phyloP scores from a whole-genome alignment of 2,888 invertebrate genomes.

The Cerceris rybyensis region DNA sequence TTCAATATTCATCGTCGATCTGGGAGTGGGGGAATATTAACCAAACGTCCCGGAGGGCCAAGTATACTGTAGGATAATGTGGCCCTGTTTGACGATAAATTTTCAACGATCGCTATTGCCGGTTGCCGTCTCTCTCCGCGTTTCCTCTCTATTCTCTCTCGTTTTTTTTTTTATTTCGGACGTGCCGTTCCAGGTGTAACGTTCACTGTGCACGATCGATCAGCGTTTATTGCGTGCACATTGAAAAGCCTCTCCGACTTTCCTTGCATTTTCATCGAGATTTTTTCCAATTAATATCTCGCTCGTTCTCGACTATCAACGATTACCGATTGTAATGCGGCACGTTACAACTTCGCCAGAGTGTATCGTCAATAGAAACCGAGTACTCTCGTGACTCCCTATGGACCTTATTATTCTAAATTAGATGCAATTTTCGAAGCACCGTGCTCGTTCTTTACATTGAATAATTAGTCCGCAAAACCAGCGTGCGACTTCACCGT shows the following conservation, averaged over 20 bases:
- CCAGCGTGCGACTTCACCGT: no score
- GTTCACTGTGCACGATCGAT: slow-evolving; percentile 20
- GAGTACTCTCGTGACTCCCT: not conserved
- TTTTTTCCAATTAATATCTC: slow-evolving; percentile 30
- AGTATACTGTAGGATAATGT: slow-evolving; percentile 40
- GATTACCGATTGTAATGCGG: slow-evolving; percentile 1
- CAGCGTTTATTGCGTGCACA: slow-evolving; percentile 24
- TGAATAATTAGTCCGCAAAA: not conserved
- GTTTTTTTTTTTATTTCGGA: slow-evolving; percentile 39
- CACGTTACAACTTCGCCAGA: slow-evolving; percentile 15
- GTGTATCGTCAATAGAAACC: slow-evolving; percentile 23
- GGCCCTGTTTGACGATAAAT: slow-evolving; percentile 58
- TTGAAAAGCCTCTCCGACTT: slow-evolving; percentile 12
- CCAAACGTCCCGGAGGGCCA: slow-evolving; percentile 41
- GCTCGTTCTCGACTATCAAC: slow-evolving; percentile 1
- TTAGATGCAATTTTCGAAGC: not conserved
- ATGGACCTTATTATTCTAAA: not conserved
- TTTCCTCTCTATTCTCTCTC: no score
- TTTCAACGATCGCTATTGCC: slow-evolving; percentile 45
- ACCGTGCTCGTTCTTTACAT: not conserved
- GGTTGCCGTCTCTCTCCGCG: not conserved
- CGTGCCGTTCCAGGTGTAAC: slow-evolving; percentile 25
- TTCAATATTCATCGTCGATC: slow-evolving; percentile 61
- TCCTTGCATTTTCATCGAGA: slow-evolving; percentile 13
- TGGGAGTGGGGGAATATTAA: slow-evolving; percentile 43